These are phyloP conservation scores for Tetragnatha versicolor DNA, from an alignment of 1,140 invertebrate genomes.

Conservation along the genomic window DNA sequence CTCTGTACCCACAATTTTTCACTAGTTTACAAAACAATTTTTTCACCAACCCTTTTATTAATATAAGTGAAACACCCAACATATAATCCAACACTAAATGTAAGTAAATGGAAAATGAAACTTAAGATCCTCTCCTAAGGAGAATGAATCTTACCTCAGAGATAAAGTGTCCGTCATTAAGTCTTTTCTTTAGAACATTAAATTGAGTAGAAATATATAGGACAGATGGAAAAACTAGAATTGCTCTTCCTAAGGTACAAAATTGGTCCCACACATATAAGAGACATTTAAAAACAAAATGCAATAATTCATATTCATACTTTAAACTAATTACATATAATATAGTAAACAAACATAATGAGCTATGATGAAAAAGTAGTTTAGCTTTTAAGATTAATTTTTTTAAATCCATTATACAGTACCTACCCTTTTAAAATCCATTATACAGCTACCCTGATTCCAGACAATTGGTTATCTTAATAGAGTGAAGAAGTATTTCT, in stretches of 20 bases:
- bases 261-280: neutral
- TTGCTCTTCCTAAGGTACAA: conserved; percentile 11
- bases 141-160: conserved; percentile 29
- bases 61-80: neutral
- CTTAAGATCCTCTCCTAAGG: neutral
- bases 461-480: too few relatives aligned
- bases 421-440: too few relatives aligned
- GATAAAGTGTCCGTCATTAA: conserved; percentile 38
- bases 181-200: conserved; percentile 27
- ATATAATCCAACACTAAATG: conserved; percentile 16
- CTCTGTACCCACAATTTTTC: too few relatives aligned
- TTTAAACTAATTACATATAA: too few relatives aligned
- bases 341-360: too few relatives aligned
- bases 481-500: too few relatives aligned
- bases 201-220: conserved; percentile 7
- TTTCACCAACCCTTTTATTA: too few relatives aligned
- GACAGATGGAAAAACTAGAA: conserved; percentile 1
- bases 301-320: neutral
- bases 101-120: neutral
- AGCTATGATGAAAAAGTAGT: too few relatives aligned
- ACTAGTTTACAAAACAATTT: too few relatives aligned
- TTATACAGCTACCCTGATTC: too few relatives aligned
- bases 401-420: too few relatives aligned
- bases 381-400: too few relatives aligned
- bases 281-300: neutral